A percentile compares a stretch with the other conserved stretches of the same genome.
Evolutionary conservation across 2,797 vertebrate species (phyloP).

Genomic region (Tauraco hartlaubi): DNA sequence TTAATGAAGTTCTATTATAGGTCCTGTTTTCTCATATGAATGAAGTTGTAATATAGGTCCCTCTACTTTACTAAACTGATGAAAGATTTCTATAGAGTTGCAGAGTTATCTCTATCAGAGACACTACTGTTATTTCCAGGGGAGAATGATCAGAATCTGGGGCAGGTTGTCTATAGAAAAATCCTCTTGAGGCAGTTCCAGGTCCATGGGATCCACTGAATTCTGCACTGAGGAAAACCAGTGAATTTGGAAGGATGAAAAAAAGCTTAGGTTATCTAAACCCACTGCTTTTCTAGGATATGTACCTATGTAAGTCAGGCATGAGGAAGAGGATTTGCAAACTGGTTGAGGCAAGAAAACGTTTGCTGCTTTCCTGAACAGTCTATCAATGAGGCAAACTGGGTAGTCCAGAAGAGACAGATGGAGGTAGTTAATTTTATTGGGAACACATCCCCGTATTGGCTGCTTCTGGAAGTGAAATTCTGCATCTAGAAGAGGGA

Average conservation of each 20-base stretch:
- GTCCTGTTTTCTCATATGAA: neutral
- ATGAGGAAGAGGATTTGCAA: neutral
- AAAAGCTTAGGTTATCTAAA: neutral
- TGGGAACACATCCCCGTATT: neutral
- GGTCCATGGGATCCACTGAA: neutral
- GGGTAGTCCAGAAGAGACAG: neutral
- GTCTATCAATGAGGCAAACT: neutral
- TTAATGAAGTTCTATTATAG: neutral
- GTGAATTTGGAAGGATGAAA: neutral
- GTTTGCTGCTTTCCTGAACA: neutral
- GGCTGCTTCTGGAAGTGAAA: slow-evolving; percentile 4
- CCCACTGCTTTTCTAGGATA: neutral
- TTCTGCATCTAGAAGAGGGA: slow-evolving; percentile 42
- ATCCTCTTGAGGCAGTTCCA: neutral
- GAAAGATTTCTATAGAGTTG: neutral
- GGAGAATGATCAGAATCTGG: neutral
- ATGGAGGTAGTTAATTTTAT: neutral
- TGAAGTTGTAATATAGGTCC: neutral
- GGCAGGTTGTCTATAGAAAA: neutral
- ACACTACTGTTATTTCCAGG: neutral
- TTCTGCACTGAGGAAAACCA: neutral
- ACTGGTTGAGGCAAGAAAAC: neutral
- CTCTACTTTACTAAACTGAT: neutral
- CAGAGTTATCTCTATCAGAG: neutral
- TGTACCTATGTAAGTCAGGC: neutral